Base-by-base conservation (phyloP, 2,888 invertebrate genomes). In the Gastracanthus pulcherrimus region DNA sequence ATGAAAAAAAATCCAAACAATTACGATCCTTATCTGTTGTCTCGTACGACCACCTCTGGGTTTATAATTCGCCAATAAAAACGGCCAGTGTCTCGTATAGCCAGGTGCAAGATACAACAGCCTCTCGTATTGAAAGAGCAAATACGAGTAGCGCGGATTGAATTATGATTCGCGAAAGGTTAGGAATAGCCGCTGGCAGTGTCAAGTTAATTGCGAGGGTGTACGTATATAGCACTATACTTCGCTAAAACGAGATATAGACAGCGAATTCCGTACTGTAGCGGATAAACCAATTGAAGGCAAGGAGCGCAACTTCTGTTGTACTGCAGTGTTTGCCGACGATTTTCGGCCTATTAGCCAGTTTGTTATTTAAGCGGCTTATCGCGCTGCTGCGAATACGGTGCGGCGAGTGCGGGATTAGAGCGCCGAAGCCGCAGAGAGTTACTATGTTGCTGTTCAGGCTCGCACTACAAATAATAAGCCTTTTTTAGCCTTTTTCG, bases 141-240 rank as follows among this genome's bases (percentile, higher is more conserved):
- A 78, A 71, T 38, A 64, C 60, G 23, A 41, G 45, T 2, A 1
- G n/a, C 16, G 55, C 55, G 34, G 66, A 71, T 78, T 41, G 58
- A 79, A 79, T 79, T 72, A 72, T 79, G 58, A 79, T 78, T 77
- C 82, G 72, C 81, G 36, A 76, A 80, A 84, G 84, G 82, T 83
- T 82, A 83, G 82, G 77, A 82, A 83, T 76, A 80, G 78, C 74
- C 69, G 16, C 38, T n/a, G 29, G 66, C 26, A 51, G 16, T 5
- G 9, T 41, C 5, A 29, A 38, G 72, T 64, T 66, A 67, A 67
- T 66, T 66, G 55, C 45, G 66, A 16, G 45, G n/a, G 34, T 45
- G 13, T 45, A 29, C 11, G n/a, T n/a, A n/a, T n/a, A n/a, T n/a
- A n/a, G 16, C 19, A 23, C n/a, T 3, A 48, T 5, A 13, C 16